Base-by-base conservation (phyloP, 2,797 vertebrate genomes). In the Argya squamiceps region DNA sequence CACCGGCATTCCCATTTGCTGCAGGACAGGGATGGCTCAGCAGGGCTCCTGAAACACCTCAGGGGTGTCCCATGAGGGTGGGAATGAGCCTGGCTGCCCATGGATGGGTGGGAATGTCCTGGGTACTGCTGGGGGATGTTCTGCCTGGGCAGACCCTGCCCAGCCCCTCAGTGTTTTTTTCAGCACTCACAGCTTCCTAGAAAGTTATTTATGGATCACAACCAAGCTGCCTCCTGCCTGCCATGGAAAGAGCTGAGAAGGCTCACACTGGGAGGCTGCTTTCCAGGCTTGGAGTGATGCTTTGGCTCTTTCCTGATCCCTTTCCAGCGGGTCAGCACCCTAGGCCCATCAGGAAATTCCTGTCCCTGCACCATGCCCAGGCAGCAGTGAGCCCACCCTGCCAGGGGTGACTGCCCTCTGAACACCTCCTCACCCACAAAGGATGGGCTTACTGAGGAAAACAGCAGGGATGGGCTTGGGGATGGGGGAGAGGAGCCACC, bases 1-100 rank as follows among this genome's bases (percentile, higher is more conserved):
- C 1, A 15, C 15, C 7, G 13, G 1, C 1, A 12, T 10, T 34
- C 26, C 52, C 1, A 0, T 22, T 2, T 11, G 34, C 59, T 50
- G 53, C 63, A 71, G 80, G 47, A 26, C 75, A 58, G 24, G 14
- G 46, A 2, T 12, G n/a, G 19, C 77, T 36, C 53, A 32, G 39
- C 34, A 34, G 44, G 17, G 44, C 55, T 19, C 47, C 71, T 11
- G 1, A 34, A 76, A 24, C 20, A 23, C 55, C 75, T 34, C 12
- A 2, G 22, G 34, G 15, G 4, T 17, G 29, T 22, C 47, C 30
- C 58, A 11, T 0, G 49, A 12, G n/a, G 32, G 9, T 15, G 41
- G 26, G 6, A 34, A 23, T 11, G 62, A 26, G 59, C 55, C 52
- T 36, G 69, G 32, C 8, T 4, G 32, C 10, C 14, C 63, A 12